A percentile compares a stretch with the other conserved stretches of the same genome.
These are phyloP conservation scores for Wiebesia pumilae DNA, from an alignment of 1,140 invertebrate genomes.

Conservation along the genomic window DNA sequence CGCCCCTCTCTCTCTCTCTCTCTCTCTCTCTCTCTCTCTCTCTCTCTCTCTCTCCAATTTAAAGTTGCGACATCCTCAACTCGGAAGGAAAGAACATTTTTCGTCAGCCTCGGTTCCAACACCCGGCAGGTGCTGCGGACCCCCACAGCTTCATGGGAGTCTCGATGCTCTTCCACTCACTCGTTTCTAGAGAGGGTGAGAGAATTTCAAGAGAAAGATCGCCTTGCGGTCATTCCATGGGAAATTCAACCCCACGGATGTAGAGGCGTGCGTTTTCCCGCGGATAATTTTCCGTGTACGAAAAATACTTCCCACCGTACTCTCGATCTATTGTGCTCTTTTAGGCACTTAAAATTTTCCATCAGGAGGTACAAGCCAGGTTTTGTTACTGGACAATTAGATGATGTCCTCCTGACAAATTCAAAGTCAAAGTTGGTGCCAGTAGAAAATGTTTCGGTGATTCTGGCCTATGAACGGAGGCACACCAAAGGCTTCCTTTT, in stretches of 20 bases:
- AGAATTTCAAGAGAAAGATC: slow-evolving; percentile 45
- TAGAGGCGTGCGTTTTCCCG: slow-evolving; percentile 18
- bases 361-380: neutral
- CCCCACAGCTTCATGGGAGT: slow-evolving; percentile 61
- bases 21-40: slow-evolving; percentile 11
- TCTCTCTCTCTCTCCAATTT: neutral
- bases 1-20: slow-evolving; percentile 5
- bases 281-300: slow-evolving; percentile 4
- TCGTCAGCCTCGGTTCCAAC: slow-evolving; percentile 36
- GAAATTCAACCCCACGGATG: slow-evolving; percentile 52
- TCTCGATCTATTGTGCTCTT: neutral
- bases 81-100: slow-evolving; percentile 41
- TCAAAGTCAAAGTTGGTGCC: slow-evolving; percentile 3
- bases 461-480: neutral
- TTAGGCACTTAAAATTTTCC: neutral
- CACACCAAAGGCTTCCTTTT: neutral
- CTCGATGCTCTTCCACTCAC: slow-evolving; percentile 28
- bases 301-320: slow-evolving; percentile 27
- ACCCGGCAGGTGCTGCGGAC: slow-evolving; percentile 60
- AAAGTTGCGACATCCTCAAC: slow-evolving; percentile 39
- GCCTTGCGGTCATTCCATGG: slow-evolving; percentile 57
- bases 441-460: neutral
- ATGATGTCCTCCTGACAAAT: slow-evolving; percentile 13
- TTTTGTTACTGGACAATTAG: slow-evolving; percentile 34
- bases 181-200: slow-evolving; percentile 43